Percentiles rank a stretch among this genome's conserved stretches.
These are phyloP conservation scores for Tor tambroides DNA, from an alignment of 2,113 vertebrate species.

Conservation along the genomic window DNA sequence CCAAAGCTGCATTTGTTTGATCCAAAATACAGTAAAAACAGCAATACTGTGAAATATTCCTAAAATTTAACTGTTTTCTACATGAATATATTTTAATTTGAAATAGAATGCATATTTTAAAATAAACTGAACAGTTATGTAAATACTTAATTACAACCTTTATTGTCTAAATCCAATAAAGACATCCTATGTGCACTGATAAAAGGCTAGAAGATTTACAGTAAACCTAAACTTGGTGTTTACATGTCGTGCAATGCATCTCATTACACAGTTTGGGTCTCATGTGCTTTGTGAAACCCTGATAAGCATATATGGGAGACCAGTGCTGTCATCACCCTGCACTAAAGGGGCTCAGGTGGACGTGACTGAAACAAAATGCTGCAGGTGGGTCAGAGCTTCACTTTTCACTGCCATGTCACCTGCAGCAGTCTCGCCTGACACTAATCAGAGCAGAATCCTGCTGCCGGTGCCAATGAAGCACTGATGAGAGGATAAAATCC, in stretches of 20 bases:
- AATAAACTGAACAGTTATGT: background rate
- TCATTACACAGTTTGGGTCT: background rate
- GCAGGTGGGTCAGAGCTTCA: background rate
- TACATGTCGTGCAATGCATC: background rate
- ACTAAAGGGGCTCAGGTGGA: slow-evolving; percentile 44
- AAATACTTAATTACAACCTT: background rate
- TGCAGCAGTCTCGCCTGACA: slow-evolving; percentile 26
- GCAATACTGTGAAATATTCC: too few relatives aligned
- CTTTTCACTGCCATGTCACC: slow-evolving; percentile 10
- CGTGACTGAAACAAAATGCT: slow-evolving; percentile 24
- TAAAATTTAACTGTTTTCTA: too few relatives aligned
- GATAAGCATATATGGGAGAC: background rate
- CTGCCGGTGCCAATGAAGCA: background rate
- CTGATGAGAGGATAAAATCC: slow-evolving; percentile 10
- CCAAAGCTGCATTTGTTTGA: background rate
- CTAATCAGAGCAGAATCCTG: slow-evolving; percentile 30
- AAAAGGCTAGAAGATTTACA: too few relatives aligned
- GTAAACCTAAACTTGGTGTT: too few relatives aligned
- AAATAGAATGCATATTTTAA: too few relatives aligned
- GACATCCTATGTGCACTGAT: background rate
- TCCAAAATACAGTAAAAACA: background rate
- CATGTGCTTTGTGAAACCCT: background rate
- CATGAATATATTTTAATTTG: too few relatives aligned
- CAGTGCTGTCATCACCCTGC: too few relatives aligned
- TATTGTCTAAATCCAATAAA: background rate